Percentiles rank a stretch among this genome's conserved stretches.
These are phyloP conservation scores for Caenorhabditis uteleia DNA, from an alignment of 2,888 invertebrate genomes.

Conservation along the genomic window DNA sequence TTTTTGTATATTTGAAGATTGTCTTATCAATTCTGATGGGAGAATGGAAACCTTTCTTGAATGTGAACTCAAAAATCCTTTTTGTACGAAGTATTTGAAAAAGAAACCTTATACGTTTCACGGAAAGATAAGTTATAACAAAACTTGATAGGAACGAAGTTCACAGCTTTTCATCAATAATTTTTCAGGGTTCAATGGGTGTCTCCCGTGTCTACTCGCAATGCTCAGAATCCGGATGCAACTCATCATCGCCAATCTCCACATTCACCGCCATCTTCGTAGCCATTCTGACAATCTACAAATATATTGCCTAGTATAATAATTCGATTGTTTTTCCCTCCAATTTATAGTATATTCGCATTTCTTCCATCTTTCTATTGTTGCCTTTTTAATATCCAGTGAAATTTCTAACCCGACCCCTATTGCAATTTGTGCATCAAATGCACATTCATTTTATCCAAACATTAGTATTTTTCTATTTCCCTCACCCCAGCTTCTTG, in stretches of 20 bases:
- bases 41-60: neutral
- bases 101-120: too few relatives aligned
- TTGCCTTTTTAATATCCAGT: neutral
- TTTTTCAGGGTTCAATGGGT: slow-evolving; percentile 46
- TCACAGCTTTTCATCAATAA: too few relatives aligned
- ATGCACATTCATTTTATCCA: too few relatives aligned
- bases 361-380: neutral
- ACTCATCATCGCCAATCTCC: slow-evolving; percentile 20
- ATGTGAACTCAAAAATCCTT: too few relatives aligned
- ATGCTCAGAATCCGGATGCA: slow-evolving; percentile 43
- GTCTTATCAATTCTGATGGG: too few relatives aligned
- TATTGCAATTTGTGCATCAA: neutral
- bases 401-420: neutral
- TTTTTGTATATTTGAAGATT: slow-evolving; percentile 5
- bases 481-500: too few relatives aligned
- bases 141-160: too few relatives aligned
- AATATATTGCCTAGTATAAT: neutral
- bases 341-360: neutral
- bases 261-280: neutral
- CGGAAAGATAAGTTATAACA: too few relatives aligned
- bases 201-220: slow-evolving; percentile 44
- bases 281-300: neutral
- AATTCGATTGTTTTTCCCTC: neutral
- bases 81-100: too few relatives aligned
- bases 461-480: too few relatives aligned